Conservation (phyloP, 2,113 vertebrate genomes). For the Bambusicola thoracicus region DNA sequence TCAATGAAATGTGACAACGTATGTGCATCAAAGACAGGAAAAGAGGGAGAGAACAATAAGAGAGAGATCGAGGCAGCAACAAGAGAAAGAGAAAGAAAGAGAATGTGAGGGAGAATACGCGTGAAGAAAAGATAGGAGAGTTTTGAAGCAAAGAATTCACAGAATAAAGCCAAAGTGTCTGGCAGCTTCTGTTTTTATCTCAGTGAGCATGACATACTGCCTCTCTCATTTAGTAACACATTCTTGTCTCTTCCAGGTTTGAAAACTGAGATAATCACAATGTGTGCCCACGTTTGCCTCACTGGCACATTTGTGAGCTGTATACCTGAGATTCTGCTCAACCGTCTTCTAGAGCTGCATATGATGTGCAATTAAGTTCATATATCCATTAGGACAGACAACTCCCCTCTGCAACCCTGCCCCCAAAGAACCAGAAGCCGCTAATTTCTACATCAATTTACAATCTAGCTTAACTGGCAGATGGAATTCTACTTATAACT, state of each 20-base stretch:
- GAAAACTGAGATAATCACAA: conserved; percentile 78
- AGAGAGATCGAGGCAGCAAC: conserved; percentile 71
- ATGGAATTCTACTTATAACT: conserved; percentile 83
- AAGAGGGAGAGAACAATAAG: conserved; percentile 77
- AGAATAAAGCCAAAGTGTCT: conserved; percentile 80
- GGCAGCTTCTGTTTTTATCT: conserved; percentile 83
- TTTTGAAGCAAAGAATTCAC: conserved; percentile 72
- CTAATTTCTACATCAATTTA: conserved; percentile 73
- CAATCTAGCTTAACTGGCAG: conserved; percentile 76
- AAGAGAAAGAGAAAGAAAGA: conserved; percentile 52
- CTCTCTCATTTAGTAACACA: conserved; percentile 80
- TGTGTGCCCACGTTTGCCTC: conserved; percentile 73
- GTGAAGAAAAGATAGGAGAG: conserved; percentile 60
- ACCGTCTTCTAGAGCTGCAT: conserved; percentile 31
- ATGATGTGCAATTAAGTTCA: conserved; percentile 66
- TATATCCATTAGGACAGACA: conserved; percentile 68
- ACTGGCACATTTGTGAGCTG: conserved; percentile 65
- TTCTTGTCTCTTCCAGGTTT: conserved; percentile 77
- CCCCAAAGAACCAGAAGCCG: conserved; percentile 49
- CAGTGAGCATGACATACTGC: conserved; percentile 74
- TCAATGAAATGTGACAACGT: conserved; percentile 87
- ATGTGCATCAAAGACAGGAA: conserved; percentile 80
- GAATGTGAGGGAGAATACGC: conserved; percentile 11
- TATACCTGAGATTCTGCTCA: conserved; percentile 68
- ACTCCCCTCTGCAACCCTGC: background rate